Base-by-base conservation (phyloP, 2,888 invertebrate species). In the Agonopterix alstromeriana region DNA sequence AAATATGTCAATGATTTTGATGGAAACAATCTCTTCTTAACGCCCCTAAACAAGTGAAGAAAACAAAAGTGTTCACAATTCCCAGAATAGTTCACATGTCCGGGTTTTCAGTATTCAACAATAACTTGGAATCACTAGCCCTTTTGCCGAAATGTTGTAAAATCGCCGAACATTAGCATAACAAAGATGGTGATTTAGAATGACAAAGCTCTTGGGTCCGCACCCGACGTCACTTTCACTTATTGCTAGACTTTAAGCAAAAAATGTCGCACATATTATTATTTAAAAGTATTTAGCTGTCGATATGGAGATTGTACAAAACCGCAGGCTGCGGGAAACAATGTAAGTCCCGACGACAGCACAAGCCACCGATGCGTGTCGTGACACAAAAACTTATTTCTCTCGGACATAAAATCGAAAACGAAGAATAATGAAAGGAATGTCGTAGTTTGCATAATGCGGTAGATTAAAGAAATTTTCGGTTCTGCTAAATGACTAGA, bases 391-490 rank as follows among this genome's bases (percentile, higher is more conserved):
- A 84, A 83, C 76, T 75, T 78, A 80, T 78, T 77, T 73, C 73
- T 72, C 74, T 79, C 67, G 76, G 74, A 82, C 81, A 78, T 82
- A 78, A 77, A 80, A 78, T 79, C 74, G 74, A 78, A 80, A 76
- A 70, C 69, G 63, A 69, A 70, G 73, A 75, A 78, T 78, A 80
- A 81, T 74, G 76, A 75, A 75, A 77, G 71, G 68, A 74, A 80
- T 76, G 73, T 67, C 72, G 65, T 71, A 60, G 77, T 74, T 82
- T 79, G 77, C 78, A 78, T 80, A 78, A 77, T 73, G 78, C 80
- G 77, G 77, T 73, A 84, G 83, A 86, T 84, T 82, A 80, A 82
- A 76, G 64, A 71, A 68, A 76, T 81, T 77, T 81, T 82, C 78
- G 70, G 65, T 68, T 70, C 65, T 68, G 68, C 70, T 79, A 75